Evolutionary conservation across 2,113 vertebrate genomes (phyloP), one percentile per base, ranked within the genome.

Genomic region (Alethe diademata): DNA sequence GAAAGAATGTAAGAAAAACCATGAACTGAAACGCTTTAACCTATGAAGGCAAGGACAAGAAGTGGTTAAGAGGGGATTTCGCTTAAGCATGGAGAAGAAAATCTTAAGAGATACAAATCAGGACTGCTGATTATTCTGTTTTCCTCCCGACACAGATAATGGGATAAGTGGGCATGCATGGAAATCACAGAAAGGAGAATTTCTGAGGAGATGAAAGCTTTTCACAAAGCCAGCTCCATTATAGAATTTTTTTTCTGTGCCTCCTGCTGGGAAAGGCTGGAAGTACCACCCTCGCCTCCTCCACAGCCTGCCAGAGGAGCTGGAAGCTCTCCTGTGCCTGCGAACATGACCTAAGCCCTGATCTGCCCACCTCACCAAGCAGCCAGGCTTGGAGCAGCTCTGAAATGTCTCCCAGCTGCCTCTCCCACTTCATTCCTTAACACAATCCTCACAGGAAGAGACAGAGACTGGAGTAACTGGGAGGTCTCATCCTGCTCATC

Each of bases 121-220:
- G 6, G 58, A 92, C 95, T 81, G 65, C 93, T 92, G 92, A 96
- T 96, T 90, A 96, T 97, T 96, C 97, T 97, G 96, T 97, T 97
- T 97, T 97, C 95, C 93, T 95, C 80, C 97, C 97, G 95, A 97
- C 95, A 95, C 96, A 94, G 96, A 97, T 98, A 97, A 97, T 97
- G 87, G 97, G 96, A 96, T 97, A 97, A 97, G 92, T 95, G 89
- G 93, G 92, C 95, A 97, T 83, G 97, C 96, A 97, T 93, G 93
- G 96, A 97, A 97, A 97, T 97, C 89, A 93, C 50, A 94, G 95
- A 95, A 96, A 95, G 84, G 88, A 96, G 86, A 95, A 88, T 93
- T 96, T 96, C 91, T 70, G 82, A 90, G 75, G 66, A 97, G 94
- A 97, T 96, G 93, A 97, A 97, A 96, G 93, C 89, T 73, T 92